Evolutionary conservation across 2,113 vertebrate genomes (phyloP).

Genomic region (Cryptoleucopteryx plumbea): DNA sequence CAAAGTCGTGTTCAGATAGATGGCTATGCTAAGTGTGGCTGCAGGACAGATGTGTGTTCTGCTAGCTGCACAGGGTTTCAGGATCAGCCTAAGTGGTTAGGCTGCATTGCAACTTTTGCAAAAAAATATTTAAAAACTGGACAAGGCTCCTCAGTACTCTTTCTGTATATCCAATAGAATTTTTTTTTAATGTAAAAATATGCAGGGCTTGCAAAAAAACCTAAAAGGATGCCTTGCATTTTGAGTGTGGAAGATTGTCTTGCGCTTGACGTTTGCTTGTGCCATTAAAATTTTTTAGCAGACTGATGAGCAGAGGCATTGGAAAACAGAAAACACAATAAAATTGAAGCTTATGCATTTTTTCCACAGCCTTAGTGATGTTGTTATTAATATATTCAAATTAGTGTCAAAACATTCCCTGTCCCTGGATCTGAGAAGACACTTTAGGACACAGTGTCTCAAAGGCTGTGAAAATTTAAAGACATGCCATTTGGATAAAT

Average conservation of each 20-base stretch:
- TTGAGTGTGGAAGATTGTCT: background rate
- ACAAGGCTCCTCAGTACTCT: background rate
- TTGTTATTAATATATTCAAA: background rate
- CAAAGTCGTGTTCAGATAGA: background rate
- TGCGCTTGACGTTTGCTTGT: accelerated
- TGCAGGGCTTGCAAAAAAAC: background rate
- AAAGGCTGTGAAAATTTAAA: background rate
- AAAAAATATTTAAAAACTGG: background rate
- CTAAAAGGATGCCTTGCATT: background rate
- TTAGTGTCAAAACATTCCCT: background rate
- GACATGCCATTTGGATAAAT: background rate
- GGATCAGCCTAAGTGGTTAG: background rate
- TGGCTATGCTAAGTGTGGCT: background rate
- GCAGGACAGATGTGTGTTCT: background rate
- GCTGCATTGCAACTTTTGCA: background rate
- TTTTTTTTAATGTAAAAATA: background rate
- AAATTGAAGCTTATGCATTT: background rate
- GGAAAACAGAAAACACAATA: background rate
- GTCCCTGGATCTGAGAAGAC: background rate
- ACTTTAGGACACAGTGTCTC: background rate
- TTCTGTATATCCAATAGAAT: background rate
- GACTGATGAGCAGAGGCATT: background rate
- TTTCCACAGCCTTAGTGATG: background rate
- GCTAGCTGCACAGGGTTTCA: background rate
- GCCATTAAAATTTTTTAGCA: background rate